Conservation (phyloP, 2,113 vertebrate species). For the Rhombomys opimus region DNA sequence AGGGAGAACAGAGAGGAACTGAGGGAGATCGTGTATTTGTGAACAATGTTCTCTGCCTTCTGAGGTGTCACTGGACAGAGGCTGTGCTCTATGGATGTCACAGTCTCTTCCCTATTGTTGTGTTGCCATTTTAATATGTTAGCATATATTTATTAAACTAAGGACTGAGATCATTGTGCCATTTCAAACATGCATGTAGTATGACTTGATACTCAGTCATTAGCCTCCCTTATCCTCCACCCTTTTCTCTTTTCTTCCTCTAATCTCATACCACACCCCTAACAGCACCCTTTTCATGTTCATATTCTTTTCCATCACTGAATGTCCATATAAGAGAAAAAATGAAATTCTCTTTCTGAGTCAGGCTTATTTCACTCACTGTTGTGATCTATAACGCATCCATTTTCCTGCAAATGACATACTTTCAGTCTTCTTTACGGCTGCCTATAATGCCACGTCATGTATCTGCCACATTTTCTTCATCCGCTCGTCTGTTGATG, state of each 20-base stretch:
- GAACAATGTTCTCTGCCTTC: not conserved
- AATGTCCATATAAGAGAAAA: not conserved
- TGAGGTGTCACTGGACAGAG: not conserved
- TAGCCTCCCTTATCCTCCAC: not conserved
- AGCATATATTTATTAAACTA: not conserved
- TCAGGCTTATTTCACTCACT: not conserved
- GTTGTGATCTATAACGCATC: not conserved
- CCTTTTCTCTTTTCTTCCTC: not conserved
- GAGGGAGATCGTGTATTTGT: no score
- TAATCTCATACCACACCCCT: not conserved
- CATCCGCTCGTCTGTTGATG: not conserved
- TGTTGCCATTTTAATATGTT: not conserved
- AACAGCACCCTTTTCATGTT: not conserved
- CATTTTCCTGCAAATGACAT: not conserved
- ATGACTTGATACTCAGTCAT: not conserved
- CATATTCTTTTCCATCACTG: not conserved
- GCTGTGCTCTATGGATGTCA: not conserved
- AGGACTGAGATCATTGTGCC: not conserved
- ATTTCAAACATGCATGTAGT: not conserved
- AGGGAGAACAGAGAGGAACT: not conserved
- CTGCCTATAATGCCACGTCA: no score
- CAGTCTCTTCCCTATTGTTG: not conserved
- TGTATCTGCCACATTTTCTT: not conserved
- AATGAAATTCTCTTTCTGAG: not conserved
- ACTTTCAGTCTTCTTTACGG: not conserved